Conservation (phyloP, 2,888 invertebrate species). For the Harmothoe impar region DNA sequence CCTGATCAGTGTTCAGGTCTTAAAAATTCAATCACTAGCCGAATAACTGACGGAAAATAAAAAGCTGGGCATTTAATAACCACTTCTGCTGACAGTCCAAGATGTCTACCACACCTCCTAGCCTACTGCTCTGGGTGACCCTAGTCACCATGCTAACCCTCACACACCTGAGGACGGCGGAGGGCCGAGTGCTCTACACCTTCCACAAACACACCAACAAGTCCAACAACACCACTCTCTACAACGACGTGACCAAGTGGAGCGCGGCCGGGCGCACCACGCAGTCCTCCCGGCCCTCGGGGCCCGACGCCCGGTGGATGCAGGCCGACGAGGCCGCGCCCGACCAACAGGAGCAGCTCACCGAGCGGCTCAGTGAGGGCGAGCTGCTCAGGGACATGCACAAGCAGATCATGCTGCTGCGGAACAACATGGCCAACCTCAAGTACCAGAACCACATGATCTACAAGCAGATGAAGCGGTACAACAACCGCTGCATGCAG, state of each 20-base stretch:
- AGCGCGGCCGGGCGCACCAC: slow-evolving; percentile 26
- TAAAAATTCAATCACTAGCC: no score
- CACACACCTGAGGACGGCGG: background rate
- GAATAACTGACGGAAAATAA: no score
- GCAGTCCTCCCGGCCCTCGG: background rate
- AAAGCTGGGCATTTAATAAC: no score
- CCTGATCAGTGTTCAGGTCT: no score
- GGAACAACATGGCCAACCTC: slow-evolving; percentile 64
- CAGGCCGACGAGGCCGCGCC: background rate
- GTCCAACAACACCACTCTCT: slow-evolving; percentile 54
- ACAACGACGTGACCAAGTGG: slow-evolving; percentile 64
- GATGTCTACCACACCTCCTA: no score
- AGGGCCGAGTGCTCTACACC: background rate
- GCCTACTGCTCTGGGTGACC: background rate
- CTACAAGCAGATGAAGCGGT: slow-evolving; percentile 65
- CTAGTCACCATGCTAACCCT: background rate
- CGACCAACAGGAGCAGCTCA: background rate
- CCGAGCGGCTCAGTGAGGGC: background rate
- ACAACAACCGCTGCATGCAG: slow-evolving; percentile 58
- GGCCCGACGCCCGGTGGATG: background rate
- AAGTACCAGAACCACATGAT: slow-evolving; percentile 68
- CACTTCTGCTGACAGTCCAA: no score
- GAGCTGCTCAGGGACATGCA: slow-evolving; percentile 44
- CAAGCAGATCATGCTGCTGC: slow-evolving; percentile 58
- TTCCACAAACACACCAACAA: slow-evolving; percentile 55